phyloP scores from a whole-genome alignment of 2,797 vertebrate genomes.

The Glossophaga mutica region DNA sequence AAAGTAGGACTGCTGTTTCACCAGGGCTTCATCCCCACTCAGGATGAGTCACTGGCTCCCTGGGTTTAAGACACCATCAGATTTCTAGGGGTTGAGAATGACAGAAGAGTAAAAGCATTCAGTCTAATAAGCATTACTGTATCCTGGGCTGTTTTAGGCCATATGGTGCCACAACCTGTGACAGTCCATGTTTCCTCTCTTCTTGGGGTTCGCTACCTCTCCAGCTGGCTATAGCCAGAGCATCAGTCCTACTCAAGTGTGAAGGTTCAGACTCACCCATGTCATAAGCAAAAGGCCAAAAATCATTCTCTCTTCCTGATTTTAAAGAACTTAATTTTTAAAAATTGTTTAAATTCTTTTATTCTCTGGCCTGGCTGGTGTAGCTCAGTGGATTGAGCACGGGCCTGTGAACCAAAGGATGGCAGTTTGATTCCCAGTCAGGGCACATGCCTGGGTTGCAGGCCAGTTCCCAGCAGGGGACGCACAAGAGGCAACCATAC shows the following conservation, averaged over 20 bases:
- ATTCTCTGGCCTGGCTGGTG: not conserved
- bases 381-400: too few species aligned
- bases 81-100: conserved; percentile 21
- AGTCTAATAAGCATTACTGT: not conserved
- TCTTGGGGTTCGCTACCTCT: not conserved
- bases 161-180: not conserved
- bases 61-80: not conserved
- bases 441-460: too few species aligned
- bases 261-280: not conserved
- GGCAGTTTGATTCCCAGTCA: too few species aligned
- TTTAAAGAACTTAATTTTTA: not conserved
- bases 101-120: conserved; percentile 6
- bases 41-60: conserved; percentile 33
- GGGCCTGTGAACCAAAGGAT: too few species aligned
- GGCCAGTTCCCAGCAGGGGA: too few species aligned
- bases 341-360: not conserved
- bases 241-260: not conserved
- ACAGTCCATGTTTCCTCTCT: not conserved
- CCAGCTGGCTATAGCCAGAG: not conserved
- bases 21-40: not conserved
- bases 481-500: too few species aligned
- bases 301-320: not conserved
- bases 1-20: not conserved
- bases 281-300: not conserved
- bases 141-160: not conserved